phyloP scores from a whole-genome alignment of 2,888 invertebrate genomes.

The Synanthedon tipuliformis region DNA sequence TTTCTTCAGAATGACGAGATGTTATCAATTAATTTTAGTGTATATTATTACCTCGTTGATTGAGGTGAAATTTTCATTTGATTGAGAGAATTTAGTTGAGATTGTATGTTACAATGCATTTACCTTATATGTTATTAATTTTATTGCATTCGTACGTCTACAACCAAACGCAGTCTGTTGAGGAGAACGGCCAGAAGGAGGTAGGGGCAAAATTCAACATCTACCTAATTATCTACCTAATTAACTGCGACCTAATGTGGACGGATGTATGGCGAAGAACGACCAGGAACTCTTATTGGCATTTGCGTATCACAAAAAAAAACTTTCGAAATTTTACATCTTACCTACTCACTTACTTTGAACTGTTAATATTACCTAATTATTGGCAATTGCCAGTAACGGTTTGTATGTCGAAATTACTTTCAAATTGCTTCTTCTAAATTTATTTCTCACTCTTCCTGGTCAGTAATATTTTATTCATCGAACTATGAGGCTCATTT shows the following conservation, averaged over 20 bases:
- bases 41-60: constrained; percentile 42
- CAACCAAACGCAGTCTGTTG: constrained; percentile 70
- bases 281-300: background rate
- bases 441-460: background rate
- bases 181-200: constrained; percentile 69
- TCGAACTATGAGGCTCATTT: background rate
- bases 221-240: constrained; percentile 16
- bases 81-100: constrained; percentile 30
- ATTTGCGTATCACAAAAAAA: background rate
- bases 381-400: constrained; percentile 3
- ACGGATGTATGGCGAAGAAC: constrained; percentile 6
- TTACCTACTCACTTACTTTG: too few relatives aligned
- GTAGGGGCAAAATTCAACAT: constrained; percentile 61
- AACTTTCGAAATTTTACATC: too few relatives aligned
- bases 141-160: constrained; percentile 70
- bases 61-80: constrained; percentile 46
- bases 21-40: constrained; percentile 31
- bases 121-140: constrained; percentile 68
- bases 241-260: constrained; percentile 29
- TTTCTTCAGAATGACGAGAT: constrained; percentile 53
- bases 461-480: background rate
- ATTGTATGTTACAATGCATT: constrained; percentile 65
- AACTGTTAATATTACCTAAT: background rate
- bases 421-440: background rate
- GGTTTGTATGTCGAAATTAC: background rate